phyloP scores from a whole-genome alignment of 35 echinoderm and acorn worm genomes.

The Holothuria glaberrima region DNA sequence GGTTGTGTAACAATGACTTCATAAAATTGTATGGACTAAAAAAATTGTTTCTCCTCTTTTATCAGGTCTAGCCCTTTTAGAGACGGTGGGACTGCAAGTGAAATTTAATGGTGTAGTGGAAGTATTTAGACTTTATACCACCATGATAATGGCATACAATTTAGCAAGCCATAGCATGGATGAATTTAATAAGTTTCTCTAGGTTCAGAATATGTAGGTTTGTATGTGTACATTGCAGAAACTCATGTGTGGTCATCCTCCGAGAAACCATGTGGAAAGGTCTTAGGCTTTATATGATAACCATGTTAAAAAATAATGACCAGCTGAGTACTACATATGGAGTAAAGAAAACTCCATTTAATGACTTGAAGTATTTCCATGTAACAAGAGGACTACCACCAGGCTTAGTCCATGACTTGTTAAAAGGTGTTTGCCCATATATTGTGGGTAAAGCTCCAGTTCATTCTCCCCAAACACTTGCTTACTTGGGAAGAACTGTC shows the following conservation, averaged over 20 bases:
- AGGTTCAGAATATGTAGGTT: constrained; percentile 41
- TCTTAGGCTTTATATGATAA: constrained; percentile 3
- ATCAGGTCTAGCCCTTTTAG: neutral
- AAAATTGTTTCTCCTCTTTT: constrained; percentile 20
- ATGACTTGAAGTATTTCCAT: constrained; percentile 54
- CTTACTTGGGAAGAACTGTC: constrained; percentile 20
- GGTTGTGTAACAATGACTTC: constrained; percentile 26
- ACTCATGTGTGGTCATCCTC: constrained; percentile 30
- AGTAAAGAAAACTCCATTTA: constrained; percentile 48
- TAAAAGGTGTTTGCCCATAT: constrained; percentile 46
- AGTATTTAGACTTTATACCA: constrained; percentile 4
- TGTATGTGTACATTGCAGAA: constrained; percentile 38
- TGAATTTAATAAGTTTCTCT: constrained; percentile 50
- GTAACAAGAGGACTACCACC: constrained; percentile 47
- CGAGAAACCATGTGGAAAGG: constrained; percentile 10
- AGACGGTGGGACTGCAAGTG: constrained; percentile 6
- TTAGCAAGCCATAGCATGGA: constrained; percentile 28
- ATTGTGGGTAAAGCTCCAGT: constrained; percentile 30
- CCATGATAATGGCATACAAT: constrained; percentile 40
- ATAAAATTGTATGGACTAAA: constrained; percentile 19
- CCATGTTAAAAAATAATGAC: constrained; percentile 38
- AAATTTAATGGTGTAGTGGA: neutral
- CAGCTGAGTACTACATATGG: constrained; percentile 40
- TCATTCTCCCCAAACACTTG: constrained; percentile 30
- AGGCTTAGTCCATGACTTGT: constrained; percentile 57